phyloP scores from a whole-genome alignment of 2,888 invertebrate genomes.

The Agrochola litura region DNA sequence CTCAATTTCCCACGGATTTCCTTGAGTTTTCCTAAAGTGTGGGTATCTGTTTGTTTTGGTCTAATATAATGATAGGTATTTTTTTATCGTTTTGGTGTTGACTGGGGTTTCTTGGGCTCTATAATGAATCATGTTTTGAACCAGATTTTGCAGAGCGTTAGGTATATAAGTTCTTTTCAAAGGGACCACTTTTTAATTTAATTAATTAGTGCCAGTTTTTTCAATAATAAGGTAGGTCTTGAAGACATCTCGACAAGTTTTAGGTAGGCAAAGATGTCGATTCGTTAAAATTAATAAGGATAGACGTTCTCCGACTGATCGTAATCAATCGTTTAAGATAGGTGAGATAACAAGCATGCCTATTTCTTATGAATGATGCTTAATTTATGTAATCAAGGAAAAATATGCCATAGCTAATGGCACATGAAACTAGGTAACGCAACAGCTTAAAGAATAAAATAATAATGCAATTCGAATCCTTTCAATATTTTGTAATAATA shows the following conservation, averaged over 20 bases:
- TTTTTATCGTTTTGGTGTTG: conserved; percentile 9
- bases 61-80: conserved; percentile 29
- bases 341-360: neutral
- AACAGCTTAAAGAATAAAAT: neutral
- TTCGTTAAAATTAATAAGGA: conserved; percentile 27
- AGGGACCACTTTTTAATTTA: neutral
- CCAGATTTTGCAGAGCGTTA: neutral
- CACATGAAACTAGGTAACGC: too few species aligned
- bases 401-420: neutral
- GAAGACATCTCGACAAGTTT: neutral
- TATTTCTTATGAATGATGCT: neutral
- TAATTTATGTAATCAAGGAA: neutral
- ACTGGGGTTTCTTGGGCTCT: neutral
- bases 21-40: conserved; percentile 16
- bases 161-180: neutral
- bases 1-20: conserved; percentile 55
- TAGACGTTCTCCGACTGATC: neutral
- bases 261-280: conserved; percentile 3
- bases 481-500: neutral
- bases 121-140: neutral
- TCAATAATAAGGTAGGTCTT: too few species aligned
- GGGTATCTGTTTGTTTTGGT: conserved; percentile 17
- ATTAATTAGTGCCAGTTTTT: neutral
- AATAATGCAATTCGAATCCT: too few species aligned
- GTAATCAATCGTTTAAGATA: neutral